These are phyloP conservation scores for Artibeus lituratus DNA, from an alignment of 2,797 vertebrate species.

Conservation along the genomic window DNA sequence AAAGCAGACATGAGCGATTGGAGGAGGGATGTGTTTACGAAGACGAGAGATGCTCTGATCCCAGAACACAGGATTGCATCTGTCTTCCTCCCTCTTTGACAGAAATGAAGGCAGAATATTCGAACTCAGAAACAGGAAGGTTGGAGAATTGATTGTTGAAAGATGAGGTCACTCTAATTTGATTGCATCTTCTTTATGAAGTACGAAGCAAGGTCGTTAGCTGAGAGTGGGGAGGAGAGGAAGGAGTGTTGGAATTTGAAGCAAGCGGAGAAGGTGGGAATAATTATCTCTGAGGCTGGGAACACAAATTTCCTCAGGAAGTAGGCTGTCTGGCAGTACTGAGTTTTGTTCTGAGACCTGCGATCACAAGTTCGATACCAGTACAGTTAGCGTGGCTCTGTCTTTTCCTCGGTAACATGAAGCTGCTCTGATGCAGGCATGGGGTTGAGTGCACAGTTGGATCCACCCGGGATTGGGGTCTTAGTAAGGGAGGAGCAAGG, in stretches of 20 bases:
- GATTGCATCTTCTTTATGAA: not conserved
- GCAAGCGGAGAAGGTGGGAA: constrained; percentile 24
- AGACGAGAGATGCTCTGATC: not conserved
- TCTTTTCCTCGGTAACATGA: constrained; percentile 25
- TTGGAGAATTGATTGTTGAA: constrained; percentile 4
- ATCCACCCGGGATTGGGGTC: not conserved
- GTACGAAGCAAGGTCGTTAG: not conserved
- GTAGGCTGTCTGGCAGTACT: constrained; percentile 1
- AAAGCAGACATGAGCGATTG: not conserved
- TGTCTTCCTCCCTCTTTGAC: not conserved
- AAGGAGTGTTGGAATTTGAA: not conserved
- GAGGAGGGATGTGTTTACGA: not conserved
- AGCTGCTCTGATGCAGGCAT: not conserved
- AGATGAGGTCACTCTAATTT: not conserved
- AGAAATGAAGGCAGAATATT: not conserved
- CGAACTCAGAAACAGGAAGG: not conserved
- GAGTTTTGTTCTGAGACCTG: constrained; percentile 23
- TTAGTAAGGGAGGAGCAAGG: not conserved
- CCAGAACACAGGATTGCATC: not conserved
- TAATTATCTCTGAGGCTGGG: constrained; percentile 29
- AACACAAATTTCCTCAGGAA: constrained; percentile 29
- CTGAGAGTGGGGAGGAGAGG: not conserved
- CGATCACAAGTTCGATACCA: constrained; percentile 12
- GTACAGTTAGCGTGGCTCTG: not conserved
- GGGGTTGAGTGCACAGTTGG: not conserved